Base-by-base conservation (phyloP, 2,888 invertebrate species). In the Thymelicus lineola region DNA sequence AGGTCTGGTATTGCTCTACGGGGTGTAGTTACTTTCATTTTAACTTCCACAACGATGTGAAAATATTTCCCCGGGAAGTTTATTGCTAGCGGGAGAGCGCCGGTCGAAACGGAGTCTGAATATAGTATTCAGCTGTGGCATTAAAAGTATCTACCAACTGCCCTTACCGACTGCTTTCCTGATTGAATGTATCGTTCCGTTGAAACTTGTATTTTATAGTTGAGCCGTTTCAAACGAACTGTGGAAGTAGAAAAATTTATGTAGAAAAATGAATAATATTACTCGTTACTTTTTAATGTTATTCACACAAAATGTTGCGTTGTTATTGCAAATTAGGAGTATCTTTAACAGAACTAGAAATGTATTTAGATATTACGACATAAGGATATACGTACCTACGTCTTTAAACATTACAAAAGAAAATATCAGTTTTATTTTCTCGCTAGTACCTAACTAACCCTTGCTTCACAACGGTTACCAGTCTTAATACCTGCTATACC, bases 41-140 rank as follows among this genome's bases (percentile, higher is more conserved):
- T 88, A 92, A 91, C 91, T 91, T 90, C 87, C 89, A 86, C 87
- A 90, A 92, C 91, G 91, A 92, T 88, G 92, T 91, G 92, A 91
- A 91, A 93, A 93, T 91, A 92, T 92, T 89, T 89, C 90, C 87
- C 86, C 81, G 82, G 80, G 82, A 50, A 89, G 87, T 89, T 91
- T 91, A 92, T 91, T 87, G 88, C 89, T 82, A 86, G 83, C 88
- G 78, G 74, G 89, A 88, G 91, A 89, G 85, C 86, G 86, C 79
- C 80, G 86, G 86, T 79, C 76, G 73, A 83, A 80, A 78, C 77
- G 78, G 75, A 76, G 76, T 72, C 80, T 75, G 81, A 81, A 80
- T 81, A 80, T 78, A 79, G 79, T 76, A 78, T 77, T 75, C 76
- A 75, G 75, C 80, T 78, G 77, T 78, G 76, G 78, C 79, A 80